A percentile compares a stretch with the other conserved stretches of the same genome.
These are phyloP conservation scores for Decapterus maruadsi DNA, from an alignment of 2,797 vertebrate species.

Conservation along the genomic window DNA sequence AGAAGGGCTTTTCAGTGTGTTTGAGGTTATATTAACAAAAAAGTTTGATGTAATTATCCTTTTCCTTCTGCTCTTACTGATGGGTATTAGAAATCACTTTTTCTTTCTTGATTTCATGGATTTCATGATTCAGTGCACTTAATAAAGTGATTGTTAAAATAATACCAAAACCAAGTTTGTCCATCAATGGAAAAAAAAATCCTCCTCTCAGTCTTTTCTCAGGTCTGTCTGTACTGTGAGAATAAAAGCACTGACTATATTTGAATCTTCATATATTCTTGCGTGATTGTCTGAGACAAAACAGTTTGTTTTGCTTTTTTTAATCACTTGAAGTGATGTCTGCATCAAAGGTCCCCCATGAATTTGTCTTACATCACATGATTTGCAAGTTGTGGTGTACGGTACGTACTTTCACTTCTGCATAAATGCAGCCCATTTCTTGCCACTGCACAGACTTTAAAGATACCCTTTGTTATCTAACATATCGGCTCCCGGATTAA, in stretches of 20 bases:
- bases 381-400: constrained; percentile 4
- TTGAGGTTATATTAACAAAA: constrained; percentile 19
- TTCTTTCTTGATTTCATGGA: constrained; percentile 10
- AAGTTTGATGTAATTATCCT: constrained; percentile 9
- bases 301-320: neutral
- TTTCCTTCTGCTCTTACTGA: constrained; percentile 13
- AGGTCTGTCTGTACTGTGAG: neutral
- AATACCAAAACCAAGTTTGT: neutral
- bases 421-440: constrained; percentile 5
- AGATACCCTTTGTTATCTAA: neutral
- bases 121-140: constrained; percentile 36
- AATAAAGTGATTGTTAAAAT: constrained; percentile 67
- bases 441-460: neutral
- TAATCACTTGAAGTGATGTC: neutral
- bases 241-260: neutral
- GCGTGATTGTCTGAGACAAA: neutral
- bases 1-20: constrained; percentile 35
- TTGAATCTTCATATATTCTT: neutral
- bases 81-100: constrained; percentile 3
- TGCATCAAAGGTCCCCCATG: neutral
- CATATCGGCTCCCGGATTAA: constrained; percentile 10
- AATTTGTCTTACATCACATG: constrained; percentile 22
- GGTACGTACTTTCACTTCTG: constrained; percentile 70
- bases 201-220: neutral
- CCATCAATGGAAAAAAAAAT: accelerated